These are phyloP conservation scores for Scleropages formosus DNA, from an alignment of 2,797 vertebrate genomes.

Conservation along the genomic window DNA sequence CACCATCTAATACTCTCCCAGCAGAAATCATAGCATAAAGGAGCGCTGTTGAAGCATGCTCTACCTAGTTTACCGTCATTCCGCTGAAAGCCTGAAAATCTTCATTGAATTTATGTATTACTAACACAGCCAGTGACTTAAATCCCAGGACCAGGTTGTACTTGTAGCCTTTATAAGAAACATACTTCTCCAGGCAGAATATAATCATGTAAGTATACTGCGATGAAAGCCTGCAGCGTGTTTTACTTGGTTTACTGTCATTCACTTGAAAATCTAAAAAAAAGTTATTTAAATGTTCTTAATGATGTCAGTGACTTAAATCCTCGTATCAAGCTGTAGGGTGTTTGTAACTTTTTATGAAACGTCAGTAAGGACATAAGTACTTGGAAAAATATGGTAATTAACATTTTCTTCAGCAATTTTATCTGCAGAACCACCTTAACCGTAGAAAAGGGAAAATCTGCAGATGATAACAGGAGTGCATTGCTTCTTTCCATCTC, in stretches of 20 bases:
- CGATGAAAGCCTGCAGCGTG: slow-evolving; percentile 8
- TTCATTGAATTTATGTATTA: slow-evolving; percentile 14
- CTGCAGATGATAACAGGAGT: slow-evolving; percentile 47
- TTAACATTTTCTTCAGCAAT: too few species aligned
- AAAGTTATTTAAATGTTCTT: slow-evolving; percentile 52
- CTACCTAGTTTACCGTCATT: neutral
- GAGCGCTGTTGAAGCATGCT: neutral
- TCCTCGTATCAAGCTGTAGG: slow-evolving; percentile 64
- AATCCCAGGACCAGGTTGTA: slow-evolving; percentile 11
- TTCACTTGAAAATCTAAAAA: slow-evolving; percentile 52
- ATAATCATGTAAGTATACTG: neutral
- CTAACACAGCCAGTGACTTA: slow-evolving; percentile 8
- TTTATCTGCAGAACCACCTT: slow-evolving; percentile 5
- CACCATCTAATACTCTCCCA: slow-evolving; percentile 29
- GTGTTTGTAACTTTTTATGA: slow-evolving; percentile 53
- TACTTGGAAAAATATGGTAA: too few species aligned
- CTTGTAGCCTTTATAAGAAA: slow-evolving; percentile 23
- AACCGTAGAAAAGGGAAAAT: slow-evolving; percentile 51
- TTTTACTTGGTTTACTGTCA: slow-evolving; percentile 22
- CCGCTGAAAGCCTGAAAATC: slow-evolving; percentile 8
- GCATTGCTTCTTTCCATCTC: slow-evolving; percentile 41
- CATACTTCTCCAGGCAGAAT: slow-evolving; percentile 19
- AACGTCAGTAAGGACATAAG: slow-evolving; percentile 49
- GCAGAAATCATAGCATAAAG: neutral
- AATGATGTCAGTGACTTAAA: slow-evolving; percentile 47